Evolutionary conservation across 1,140 invertebrate species (phyloP), one percentile per base, ranked within the genome.

Genomic region (Drosophila nigromelanica): DNA sequence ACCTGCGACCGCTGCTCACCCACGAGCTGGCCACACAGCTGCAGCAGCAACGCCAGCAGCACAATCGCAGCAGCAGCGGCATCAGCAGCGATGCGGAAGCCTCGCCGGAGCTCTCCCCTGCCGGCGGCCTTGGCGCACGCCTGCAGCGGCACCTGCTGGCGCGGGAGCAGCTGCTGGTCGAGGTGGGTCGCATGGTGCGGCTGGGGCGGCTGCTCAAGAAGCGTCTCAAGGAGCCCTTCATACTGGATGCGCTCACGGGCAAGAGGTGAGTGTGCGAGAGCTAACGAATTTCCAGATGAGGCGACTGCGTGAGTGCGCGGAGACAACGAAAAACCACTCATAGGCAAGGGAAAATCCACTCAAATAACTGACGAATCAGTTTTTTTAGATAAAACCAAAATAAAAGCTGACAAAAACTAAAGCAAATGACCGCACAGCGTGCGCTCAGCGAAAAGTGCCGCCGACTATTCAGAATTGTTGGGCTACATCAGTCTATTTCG

Each of bases 181-280:
- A 96, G 82, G 94, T 96, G 55, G 95, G 95, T 24, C 93, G 96
- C 56, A 96, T 96, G 92, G 94, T 96, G 8, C 92, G 95, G 15
- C 92, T 96, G 11, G 96, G 96, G 12, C 92, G 95, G 48, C 92
- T 96, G 33, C 92, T 96, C 5, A 94, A 94, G 80, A 94, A 95
- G 10, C 92, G 96, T 40, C 92, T 96, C 14, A 93, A 94, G 69
- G 95, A 96, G 72, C 94, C 94, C 7, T 92, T 95, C 48, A 92
- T 93, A 76, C 76, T 92, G 51, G 86, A 92, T 59, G 78, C 87
- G 5, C 62, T 73, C 10, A 91, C 90, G 1, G 90, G 90, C 51
- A 91, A 90, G 50, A 91, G 90, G 90, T 91, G 42, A 74, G 90
- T 87, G 90, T 87, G 30, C 8, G n/a, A 61, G n/a, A 11, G 27